phyloP scores from a whole-genome alignment of 2,888 invertebrate species.

The Coenonympha glycerion region DNA sequence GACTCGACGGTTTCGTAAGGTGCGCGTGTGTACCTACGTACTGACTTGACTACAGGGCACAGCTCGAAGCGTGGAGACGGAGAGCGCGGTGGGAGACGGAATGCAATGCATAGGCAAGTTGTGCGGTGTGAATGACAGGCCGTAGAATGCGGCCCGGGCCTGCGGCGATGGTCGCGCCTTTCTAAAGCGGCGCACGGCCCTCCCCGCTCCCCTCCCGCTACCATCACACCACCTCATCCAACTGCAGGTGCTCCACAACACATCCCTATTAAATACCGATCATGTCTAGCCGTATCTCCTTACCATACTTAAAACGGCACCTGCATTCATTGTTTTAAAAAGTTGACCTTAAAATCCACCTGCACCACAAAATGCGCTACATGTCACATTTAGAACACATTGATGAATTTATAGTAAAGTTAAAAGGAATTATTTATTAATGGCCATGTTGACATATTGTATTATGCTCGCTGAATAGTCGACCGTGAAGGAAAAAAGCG shows the following conservation, averaged over 20 bases:
- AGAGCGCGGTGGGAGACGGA: slow-evolving; percentile 68
- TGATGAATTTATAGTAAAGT: slow-evolving; percentile 32
- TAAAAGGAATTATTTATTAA: slow-evolving; percentile 18
- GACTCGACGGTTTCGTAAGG: slow-evolving; percentile 50
- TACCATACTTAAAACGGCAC: slow-evolving; percentile 65
- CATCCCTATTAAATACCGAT: slow-evolving; percentile 75
- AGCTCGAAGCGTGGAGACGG: slow-evolving; percentile 56
- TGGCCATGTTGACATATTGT: slow-evolving; percentile 17
- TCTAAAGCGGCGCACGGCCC: slow-evolving; percentile 71
- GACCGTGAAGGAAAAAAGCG: slow-evolving; percentile 14
- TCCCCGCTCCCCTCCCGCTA: slow-evolving; percentile 49
- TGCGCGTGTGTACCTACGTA: slow-evolving; percentile 47
- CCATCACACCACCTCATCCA: slow-evolving; percentile 46
- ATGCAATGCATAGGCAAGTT: slow-evolving; percentile 75
- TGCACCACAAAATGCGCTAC: slow-evolving; percentile 43
- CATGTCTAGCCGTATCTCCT: slow-evolving; percentile 71
- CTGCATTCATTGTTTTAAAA: slow-evolving; percentile 68
- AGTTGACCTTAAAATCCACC: slow-evolving; percentile 62
- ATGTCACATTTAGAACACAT: slow-evolving; percentile 43
- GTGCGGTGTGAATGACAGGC: slow-evolving; percentile 76
- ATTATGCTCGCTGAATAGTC: slow-evolving; percentile 17
- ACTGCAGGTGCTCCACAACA: slow-evolving; percentile 70
- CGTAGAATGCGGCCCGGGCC: slow-evolving; percentile 76
- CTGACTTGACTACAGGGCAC: too few species aligned
- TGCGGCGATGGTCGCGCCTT: slow-evolving; percentile 76